Evolutionary conservation across 2,888 invertebrate genomes (phyloP), one percentile per base, ranked within the genome.

Genomic region (Rutpela maculata): DNA sequence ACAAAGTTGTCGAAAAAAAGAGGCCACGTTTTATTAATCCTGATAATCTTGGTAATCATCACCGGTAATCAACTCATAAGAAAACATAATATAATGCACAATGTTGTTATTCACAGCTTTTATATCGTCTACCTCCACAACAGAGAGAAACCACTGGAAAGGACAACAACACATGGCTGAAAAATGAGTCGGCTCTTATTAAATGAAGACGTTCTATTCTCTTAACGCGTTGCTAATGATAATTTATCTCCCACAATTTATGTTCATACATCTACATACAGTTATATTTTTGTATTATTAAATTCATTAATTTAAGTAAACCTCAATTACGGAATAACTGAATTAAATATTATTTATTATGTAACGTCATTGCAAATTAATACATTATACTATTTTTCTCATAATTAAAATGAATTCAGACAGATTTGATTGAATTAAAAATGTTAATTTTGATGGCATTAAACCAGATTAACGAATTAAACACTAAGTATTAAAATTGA

Each of bases 151-250:
- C 70, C 70, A 43, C 60, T 70, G 60, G n/a, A 62, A 70, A 70
- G 60, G 70, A 70, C 70, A 70, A 55, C 55, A 50, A 59, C 70
- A 62, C 70, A 60, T 70, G 70, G 15, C 83, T 88, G 87, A 88
- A 86, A 88, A 88, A 88, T 88, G 87, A 86, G 84, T 74, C 83
- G 84, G 85, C 86, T 84, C 86, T 87, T 86, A 86, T 86, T 86
- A 87, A 88, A 88, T 88, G 87, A 88, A 88, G 88, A 88, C 87
- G 86, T 87, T 86, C 87, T 86, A 87, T 87, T 88, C 87, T 87
- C 86, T 88, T 87, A 88, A 86, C 87, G 87, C 85, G 85, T 84
- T 84, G 84, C 87, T 88, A 88, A 88, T 88, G 87, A 88, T 87
- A 87, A 88, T 88, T 86, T 87, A 87, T 88, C 83, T 84, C 83